Percentiles rank a stretch among this genome's conserved stretches.
phyloP scores from a whole-genome alignment of 1,140 invertebrate genomes.

The Drosophila tristis region DNA sequence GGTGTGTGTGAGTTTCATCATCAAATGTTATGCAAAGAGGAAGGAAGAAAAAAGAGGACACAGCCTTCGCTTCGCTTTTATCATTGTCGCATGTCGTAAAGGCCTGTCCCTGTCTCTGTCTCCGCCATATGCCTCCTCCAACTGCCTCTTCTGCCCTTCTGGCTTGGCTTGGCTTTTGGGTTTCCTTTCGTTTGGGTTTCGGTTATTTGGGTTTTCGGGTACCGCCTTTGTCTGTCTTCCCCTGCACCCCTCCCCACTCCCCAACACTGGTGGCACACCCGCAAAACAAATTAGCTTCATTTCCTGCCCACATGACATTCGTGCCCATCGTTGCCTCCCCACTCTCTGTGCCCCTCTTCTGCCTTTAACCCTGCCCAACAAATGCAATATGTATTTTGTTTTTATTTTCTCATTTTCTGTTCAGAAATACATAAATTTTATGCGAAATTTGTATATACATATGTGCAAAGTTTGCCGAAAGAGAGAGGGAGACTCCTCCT shows the following conservation, averaged over 20 bases:
- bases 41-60: slow-evolving; percentile 30
- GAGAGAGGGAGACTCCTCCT: slow-evolving; percentile 46
- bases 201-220: slow-evolving; percentile 17
- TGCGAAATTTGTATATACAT: slow-evolving; percentile 12
- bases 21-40: slow-evolving; percentile 66
- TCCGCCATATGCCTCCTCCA: neutral
- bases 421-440: slow-evolving; percentile 52
- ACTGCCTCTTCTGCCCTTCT: neutral
- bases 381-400: slow-evolving; percentile 29
- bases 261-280: slow-evolving; percentile 58
- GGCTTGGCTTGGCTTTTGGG: slow-evolving; percentile 10
- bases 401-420: slow-evolving; percentile 18
- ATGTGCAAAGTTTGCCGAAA: slow-evolving; percentile 23
- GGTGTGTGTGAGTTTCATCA: slow-evolving; percentile 52
- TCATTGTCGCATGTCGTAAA: slow-evolving; percentile 35
- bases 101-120: neutral
- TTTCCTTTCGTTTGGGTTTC: slow-evolving; percentile 45
- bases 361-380: slow-evolving; percentile 63
- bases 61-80: slow-evolving; percentile 40
- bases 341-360: no score
- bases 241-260: no score
- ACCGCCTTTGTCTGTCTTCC: slow-evolving; percentile 35
- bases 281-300: slow-evolving; percentile 79
- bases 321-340: slow-evolving; percentile 14
- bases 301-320: slow-evolving; percentile 72